A percentile compares a stretch with the other conserved stretches of the same genome.
phyloP scores from a whole-genome alignment of 2,797 vertebrate species.

The Steatocranus sp. region DNA sequence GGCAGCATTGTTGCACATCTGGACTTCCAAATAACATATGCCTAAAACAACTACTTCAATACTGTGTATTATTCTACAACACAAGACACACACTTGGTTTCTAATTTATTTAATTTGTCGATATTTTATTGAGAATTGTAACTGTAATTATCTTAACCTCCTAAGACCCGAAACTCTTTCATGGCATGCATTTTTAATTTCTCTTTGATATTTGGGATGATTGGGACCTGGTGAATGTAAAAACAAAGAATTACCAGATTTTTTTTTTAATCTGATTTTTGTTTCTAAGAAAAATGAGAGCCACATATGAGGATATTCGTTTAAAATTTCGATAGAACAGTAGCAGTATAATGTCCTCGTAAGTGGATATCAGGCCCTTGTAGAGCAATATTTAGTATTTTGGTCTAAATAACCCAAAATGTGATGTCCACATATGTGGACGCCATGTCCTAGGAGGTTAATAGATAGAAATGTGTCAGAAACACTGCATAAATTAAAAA shows the following conservation, averaged over 20 bases:
- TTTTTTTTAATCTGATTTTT: background rate
- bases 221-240: background rate
- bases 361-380: background rate
- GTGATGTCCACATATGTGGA: background rate
- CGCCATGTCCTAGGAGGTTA: background rate
- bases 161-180: background rate
- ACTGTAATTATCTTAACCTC: background rate
- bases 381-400: background rate
- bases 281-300: background rate
- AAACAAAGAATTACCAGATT: background rate
- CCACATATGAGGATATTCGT: background rate
- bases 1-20: background rate
- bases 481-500: background rate
- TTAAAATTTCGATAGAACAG: background rate
- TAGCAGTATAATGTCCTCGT: rapidly evolving
- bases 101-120: background rate
- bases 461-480: background rate
- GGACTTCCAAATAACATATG: background rate
- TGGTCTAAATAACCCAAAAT: background rate
- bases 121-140: background rate
- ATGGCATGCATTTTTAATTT: background rate
- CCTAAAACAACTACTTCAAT: background rate
- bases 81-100: background rate
- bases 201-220: background rate
- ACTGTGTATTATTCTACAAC: background rate